Conservation (phyloP, 2,797 vertebrate species). For the Alca torda region DNA sequence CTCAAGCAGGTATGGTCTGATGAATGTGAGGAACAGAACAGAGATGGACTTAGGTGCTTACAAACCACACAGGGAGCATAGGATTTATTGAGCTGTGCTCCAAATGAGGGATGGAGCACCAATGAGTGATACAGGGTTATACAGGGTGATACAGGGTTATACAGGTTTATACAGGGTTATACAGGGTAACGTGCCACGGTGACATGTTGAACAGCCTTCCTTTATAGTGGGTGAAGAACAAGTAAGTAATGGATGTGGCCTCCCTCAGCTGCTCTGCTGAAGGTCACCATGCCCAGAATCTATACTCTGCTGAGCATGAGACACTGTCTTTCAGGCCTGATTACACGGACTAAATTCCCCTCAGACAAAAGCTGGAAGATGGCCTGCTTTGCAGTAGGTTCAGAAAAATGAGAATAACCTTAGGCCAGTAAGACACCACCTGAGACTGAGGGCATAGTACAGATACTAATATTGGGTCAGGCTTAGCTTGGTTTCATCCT, state of each 20-base stretch:
- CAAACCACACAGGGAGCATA: not conserved
- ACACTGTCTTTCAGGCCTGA: constrained; percentile 21
- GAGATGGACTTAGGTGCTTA: not conserved
- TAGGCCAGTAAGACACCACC: not conserved
- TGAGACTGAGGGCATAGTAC: not conserved
- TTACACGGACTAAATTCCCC: not conserved
- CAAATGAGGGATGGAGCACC: not conserved
- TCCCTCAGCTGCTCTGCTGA: not conserved
- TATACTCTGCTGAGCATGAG: not conserved
- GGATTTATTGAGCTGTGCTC: not conserved
- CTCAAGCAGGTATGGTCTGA: not conserved
- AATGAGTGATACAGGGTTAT: not conserved
- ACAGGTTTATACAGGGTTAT: not conserved
- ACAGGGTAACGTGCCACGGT: not conserved
- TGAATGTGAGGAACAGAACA: not conserved
- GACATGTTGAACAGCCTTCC: not conserved
- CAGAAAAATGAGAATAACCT: not conserved
- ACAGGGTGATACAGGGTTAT: no score
- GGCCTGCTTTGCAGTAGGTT: not conserved
- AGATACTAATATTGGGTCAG: not conserved
- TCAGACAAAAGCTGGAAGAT: not conserved
- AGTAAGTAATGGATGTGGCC: not conserved
- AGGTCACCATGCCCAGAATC: not conserved
- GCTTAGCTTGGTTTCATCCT: not conserved
- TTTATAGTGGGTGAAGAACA: not conserved